These are phyloP conservation scores for Anhinga anhinga DNA, from an alignment of 2,113 vertebrate species.

Conservation along the genomic window DNA sequence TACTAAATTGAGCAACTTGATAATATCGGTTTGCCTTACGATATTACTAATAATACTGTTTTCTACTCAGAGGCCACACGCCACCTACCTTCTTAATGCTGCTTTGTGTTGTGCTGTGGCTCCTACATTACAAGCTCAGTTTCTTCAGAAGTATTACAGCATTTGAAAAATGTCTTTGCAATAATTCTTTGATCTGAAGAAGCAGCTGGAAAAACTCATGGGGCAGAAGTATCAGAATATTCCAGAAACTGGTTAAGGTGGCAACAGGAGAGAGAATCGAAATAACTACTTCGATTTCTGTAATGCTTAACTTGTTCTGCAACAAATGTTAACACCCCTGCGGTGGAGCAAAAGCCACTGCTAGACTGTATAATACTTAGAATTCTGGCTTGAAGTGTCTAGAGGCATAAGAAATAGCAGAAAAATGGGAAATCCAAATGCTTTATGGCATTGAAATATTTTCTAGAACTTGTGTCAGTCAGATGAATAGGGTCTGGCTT, in stretches of 20 bases:
- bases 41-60: not conserved
- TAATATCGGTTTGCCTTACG: not conserved
- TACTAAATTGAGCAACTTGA: not conserved
- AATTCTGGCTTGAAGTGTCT: not conserved
- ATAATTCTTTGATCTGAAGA: not conserved
- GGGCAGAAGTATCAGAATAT: not conserved
- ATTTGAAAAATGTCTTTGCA: not conserved
- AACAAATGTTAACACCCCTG: not conserved
- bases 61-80: not conserved
- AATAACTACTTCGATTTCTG: not conserved
- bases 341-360: not conserved
- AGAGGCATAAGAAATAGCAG: not conserved
- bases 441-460: not conserved
- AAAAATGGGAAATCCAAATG: not conserved
- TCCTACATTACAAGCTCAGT: not conserved
- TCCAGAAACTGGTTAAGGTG: not conserved
- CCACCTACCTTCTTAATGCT: not conserved
- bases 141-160: not conserved
- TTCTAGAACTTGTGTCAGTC: not conserved
- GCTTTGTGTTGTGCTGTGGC: not conserved
- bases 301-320: not conserved
- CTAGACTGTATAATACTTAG: not conserved
- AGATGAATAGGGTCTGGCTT: not conserved
- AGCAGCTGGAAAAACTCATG: not conserved
- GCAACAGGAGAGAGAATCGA: not conserved